Evolutionary conservation across 2,113 vertebrate genomes (phyloP).

Genomic region (Cyanoliseus patagonus): DNA sequence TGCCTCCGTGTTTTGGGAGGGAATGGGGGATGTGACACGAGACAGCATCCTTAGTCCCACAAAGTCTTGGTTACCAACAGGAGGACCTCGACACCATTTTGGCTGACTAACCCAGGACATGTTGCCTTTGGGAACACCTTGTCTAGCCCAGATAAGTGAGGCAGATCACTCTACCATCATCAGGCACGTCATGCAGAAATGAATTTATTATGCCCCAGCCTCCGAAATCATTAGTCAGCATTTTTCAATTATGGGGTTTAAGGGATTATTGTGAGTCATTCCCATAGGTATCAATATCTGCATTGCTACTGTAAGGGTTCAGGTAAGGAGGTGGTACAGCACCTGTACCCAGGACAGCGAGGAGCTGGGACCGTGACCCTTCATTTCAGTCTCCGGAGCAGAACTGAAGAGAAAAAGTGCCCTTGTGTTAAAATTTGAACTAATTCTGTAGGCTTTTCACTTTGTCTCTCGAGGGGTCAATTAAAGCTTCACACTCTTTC

Average conservation of each 20-base stretch:
- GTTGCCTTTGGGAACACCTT: background rate
- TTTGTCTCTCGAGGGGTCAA: conserved; percentile 62
- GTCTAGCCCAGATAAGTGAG: background rate
- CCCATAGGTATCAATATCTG: background rate
- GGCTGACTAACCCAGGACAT: background rate
- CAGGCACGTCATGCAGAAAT: background rate
- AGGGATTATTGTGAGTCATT: conserved; percentile 20
- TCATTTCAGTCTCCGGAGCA: background rate
- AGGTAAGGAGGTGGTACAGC: background rate
- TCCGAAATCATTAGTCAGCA: conserved; percentile 24
- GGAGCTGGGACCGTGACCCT: background rate
- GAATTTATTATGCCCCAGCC: background rate
- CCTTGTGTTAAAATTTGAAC: conserved; percentile 34
- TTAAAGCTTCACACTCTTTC: conserved; percentile 56
- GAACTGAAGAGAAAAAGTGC: background rate
- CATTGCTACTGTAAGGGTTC: background rate
- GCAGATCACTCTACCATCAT: background rate
- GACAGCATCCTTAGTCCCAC: background rate
- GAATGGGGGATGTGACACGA: background rate
- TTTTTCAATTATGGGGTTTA: background rate
- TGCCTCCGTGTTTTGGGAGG: background rate
- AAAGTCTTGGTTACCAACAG: background rate
- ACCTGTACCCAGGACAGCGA: background rate
- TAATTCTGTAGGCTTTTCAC: conserved; percentile 19
- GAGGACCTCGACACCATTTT: background rate